Evolutionary conservation across 2,113 vertebrate genomes (phyloP), one percentile per base, ranked within the genome.

Genomic region (Albula glossodonta): DNA sequence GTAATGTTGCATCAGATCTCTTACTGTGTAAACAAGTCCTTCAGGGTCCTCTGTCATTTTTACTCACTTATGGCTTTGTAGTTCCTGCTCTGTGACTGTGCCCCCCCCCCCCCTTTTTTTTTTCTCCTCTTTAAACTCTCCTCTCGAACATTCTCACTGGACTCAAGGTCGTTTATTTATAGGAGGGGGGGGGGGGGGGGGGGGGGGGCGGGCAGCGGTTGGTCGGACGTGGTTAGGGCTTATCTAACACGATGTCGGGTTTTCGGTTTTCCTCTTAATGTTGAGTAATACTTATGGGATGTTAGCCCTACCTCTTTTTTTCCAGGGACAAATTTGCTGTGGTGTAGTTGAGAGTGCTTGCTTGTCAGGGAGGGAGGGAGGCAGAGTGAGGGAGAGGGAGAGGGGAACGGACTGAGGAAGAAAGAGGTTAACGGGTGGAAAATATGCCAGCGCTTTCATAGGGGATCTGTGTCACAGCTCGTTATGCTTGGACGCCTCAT

Each of bases 101-200:
- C 83, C 53, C 7, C 3, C 13, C 83, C 53, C 7, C 3, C 13
- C 4, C 12, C 48, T 22, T 8, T 53, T 80, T 74, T 80, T 51
- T 15, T 52, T 8, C 0, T 53, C 78, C 48, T 41, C 25, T 84
- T 70, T 11, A 63, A 31, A n/a, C 84, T 52, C 57, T 50, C 11
- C 15, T 60, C 22, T 52, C 10, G 41, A 52, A 7, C 22, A 51
- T 51, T 51, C 57, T 3, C n/a, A 17, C 60, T 25, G 52, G 48
- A 81, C 41, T 86, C 83, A 88, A 92, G 90, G 91, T 91, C 90
- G 88, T 52, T 85, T 5, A 81, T 87, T 87, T 80, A 81, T 87
- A 87, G 83, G 31, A 85, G 15, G 12, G 9, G 25, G 31, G 0
- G 31, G 31, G 31, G 78, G 31, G 81, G 15, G 10, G 9, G 25